These are phyloP conservation scores for Cyprinodon variegatus DNA, from an alignment of 2,113 vertebrate genomes.

Conservation along the genomic window DNA sequence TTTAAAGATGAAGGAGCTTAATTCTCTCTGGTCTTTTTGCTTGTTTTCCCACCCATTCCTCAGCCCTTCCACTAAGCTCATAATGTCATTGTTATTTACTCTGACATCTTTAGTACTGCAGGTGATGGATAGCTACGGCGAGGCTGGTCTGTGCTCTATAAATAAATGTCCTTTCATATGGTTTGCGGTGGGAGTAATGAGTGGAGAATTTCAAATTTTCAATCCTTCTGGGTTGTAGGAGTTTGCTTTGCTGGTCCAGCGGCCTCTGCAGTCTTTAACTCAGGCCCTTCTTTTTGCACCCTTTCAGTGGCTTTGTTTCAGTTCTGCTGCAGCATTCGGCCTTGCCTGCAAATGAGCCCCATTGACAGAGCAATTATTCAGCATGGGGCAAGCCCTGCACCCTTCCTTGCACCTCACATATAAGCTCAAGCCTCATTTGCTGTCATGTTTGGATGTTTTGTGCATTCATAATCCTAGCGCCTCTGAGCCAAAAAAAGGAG, in stretches of 20 bases:
- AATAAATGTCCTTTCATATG: conserved; percentile 49
- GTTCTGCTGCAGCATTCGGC: conserved; percentile 58
- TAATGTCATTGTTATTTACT: conserved; percentile 26
- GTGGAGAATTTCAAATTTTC: conserved; percentile 32
- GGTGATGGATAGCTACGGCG: conserved; percentile 6
- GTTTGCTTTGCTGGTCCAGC: conserved; percentile 17
- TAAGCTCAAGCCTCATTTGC: neutral
- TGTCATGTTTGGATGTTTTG: conserved; percentile 26
- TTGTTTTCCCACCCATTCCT: neutral
- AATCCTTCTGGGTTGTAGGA: conserved; percentile 6
- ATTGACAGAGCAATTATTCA: conserved; percentile 70
- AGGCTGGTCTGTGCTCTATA: conserved; percentile 13
- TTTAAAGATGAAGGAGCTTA: neutral
- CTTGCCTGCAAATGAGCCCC: conserved; percentile 75
- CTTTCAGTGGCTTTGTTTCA: conserved; percentile 59
- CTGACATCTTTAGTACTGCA: conserved; percentile 18
- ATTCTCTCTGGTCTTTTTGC: neutral
- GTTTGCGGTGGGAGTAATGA: conserved; percentile 43
- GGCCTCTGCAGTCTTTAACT: conserved; percentile 34
- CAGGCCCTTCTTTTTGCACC: neutral
- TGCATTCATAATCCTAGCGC: conserved; percentile 19
- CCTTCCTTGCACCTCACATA: conserved; percentile 15
- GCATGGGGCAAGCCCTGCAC: conserved; percentile 44
- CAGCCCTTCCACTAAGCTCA: neutral
- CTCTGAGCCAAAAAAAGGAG: neutral